These are phyloP conservation scores for Isurus oxyrinchus DNA, from an alignment of 2,113 vertebrate species.

Conservation along the genomic window DNA sequence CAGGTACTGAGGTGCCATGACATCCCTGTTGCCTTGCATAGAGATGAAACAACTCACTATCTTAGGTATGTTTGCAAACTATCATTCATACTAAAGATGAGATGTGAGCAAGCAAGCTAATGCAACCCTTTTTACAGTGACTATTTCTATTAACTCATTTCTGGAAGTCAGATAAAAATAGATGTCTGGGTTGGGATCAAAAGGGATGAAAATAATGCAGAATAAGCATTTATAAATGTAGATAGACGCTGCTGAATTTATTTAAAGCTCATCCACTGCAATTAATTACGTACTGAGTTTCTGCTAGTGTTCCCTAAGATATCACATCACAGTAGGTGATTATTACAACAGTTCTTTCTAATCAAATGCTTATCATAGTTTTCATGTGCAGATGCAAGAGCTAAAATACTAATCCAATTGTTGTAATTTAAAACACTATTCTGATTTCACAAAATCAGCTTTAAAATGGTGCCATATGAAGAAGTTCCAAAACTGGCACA, in stretches of 20 bases:
- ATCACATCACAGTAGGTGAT: not conserved
- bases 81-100: constrained; percentile 43
- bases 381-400: not conserved
- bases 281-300: not conserved
- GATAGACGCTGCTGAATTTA: not conserved
- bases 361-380: not conserved
- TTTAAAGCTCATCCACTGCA: not conserved
- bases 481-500: not conserved
- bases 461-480: constrained; percentile 1
- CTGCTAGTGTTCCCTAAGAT: not conserved
- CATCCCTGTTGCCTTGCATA: constrained; percentile 40
- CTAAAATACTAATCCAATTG: not conserved
- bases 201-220: constrained; percentile 34
- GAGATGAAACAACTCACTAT: constrained; percentile 45
- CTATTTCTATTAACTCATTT: constrained; percentile 42
- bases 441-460: not conserved
- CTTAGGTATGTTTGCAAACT: constrained; percentile 44
- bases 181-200: constrained; percentile 45
- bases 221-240: not conserved
- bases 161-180: constrained; percentile 41
- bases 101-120: constrained; percentile 43
- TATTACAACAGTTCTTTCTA: not conserved
- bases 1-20: constrained; percentile 41
- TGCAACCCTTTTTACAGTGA: constrained; percentile 41
- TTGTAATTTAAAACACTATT: not conserved